Evolutionary conservation across 2,113 vertebrate species (phyloP), one percentile per base, ranked within the genome.

Genomic region (Ictidomys tridecemlineatus): DNA sequence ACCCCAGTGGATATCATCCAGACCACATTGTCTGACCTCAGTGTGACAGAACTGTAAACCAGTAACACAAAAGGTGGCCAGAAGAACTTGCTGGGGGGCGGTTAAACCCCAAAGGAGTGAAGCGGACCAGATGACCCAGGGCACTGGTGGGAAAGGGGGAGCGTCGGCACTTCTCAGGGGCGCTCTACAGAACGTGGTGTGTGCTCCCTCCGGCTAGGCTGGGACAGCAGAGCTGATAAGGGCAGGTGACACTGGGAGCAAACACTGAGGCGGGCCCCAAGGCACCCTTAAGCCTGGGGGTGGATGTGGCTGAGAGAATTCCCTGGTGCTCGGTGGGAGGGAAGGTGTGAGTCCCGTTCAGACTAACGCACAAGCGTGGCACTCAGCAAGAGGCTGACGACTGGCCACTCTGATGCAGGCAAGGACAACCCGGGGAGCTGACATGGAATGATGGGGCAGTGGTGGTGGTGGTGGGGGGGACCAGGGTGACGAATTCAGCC

Each of bases 121-220:
- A 12, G 4, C n/a, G 11, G 65, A 37, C 32, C 70, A 58, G n/a
- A 4, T 1, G 0, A 17, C 65, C 65, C 28, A 10, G 17, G 73
- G 30, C 48, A 28, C 83, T 74, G 30, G 53, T 12, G 7, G 69
- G 39, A 6, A 2, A 3, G 11, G n/a, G 96, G 20, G 65, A 30
- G 1, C 28, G 18, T n/a, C 4, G 37, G 34, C 51, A 28, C 12
- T 0, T 2, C 5, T 51, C 7, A 22, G 17, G 45, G 45, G 85
- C 58, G 0, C 77, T 6, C 10, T 0, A 0, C 0, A 3, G 4
- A 8, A 4, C 0, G 0, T 0, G 13, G 0, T 0, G 9, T 8
- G 0, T 34, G 17, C 37, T 0, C 8, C 18, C 6, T 30, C 32
- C 32, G 0, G 1, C 17, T 0, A 34, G 0, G 0, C 69, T 5